Base-by-base conservation (phyloP, 1,140 invertebrate genomes). In the Pentalonia nigronervosa region DNA sequence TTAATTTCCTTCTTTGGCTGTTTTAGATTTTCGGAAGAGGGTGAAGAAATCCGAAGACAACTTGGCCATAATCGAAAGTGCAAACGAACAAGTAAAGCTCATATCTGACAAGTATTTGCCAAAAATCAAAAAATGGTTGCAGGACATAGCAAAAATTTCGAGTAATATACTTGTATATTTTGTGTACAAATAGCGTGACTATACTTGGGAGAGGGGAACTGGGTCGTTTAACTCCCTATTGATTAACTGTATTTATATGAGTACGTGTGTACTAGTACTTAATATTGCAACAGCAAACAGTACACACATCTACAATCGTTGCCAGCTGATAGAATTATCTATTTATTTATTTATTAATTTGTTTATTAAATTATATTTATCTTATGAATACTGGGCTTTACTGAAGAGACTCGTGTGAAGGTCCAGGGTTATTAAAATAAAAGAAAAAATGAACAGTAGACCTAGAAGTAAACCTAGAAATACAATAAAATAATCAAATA, bases 41-140 rank as follows among this genome's bases (percentile, higher is more conserved):
- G 94, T 95, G 30, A 94, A 94, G 87, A 92, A 94, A 89, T 94
- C 94, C 9, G 94, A 94, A 88, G 95, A 95, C 76, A 95, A 95
- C 93, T 34, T 60, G 50, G 91, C 94, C 21, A 93, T 95, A 4
- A 93, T 95, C 47, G 95, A 95, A 90, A 95, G 94, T 94, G 94
- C 94, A 7, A 94, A 94, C 84, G 95, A 95, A 53, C 86, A 94
- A 20, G 94, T 94, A 25, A 94, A 87, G 86, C 45, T 95, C 20
- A 94, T 95, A 8, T 94, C 94, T n/a, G 94, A 95, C 90, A 94
- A 94, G 92, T 95, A 94, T 84, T 91, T 95, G 20, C 94, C 95
- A 30, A 93, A 93, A 67, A 94, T 95, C 23, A 94, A 94, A 92
- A 94, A 94, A 86, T 95, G 95, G 95, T 93, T 95, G 83, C 91